These are phyloP conservation scores for Pachyseris speciosa DNA, from an alignment of 64 coral and sea anemone species.

Conservation along the genomic window DNA sequence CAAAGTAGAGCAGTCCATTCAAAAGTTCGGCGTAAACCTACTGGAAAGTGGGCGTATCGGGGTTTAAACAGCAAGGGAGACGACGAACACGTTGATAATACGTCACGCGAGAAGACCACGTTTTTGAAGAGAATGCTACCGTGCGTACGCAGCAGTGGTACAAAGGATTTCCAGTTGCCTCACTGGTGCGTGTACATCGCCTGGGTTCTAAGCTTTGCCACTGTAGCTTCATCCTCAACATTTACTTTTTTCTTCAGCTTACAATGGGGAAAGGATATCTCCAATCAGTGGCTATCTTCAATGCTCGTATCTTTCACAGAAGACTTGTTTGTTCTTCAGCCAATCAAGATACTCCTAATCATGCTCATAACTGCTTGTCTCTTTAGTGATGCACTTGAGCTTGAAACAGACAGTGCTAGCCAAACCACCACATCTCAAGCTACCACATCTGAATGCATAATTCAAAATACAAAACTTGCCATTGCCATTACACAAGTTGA, in stretches of 20 bases:
- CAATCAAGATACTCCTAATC: slow-evolving; percentile 51
- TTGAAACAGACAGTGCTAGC: neutral
- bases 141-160: neutral
- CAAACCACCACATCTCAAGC: no score
- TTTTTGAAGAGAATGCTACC: neutral
- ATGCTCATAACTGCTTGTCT: slow-evolving; percentile 45
- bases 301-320: slow-evolving; percentile 73
- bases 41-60: neutral
- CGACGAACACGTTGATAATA: neutral
- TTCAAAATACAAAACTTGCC: no score
- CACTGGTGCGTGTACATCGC: slow-evolving; percentile 57
- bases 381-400: slow-evolving; percentile 1
- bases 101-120: neutral
- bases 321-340: slow-evolving; percentile 70
- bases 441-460: no score
- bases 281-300: slow-evolving; percentile 69
- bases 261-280: slow-evolving; percentile 74
- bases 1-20: neutral
- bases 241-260: slow-evolving; percentile 76
- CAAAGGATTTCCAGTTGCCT: slow-evolving; percentile 26
- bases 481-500: neutral
- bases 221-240: neutral
- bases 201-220: slow-evolving; percentile 35
- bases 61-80: neutral
- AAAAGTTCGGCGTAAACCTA: neutral